phyloP scores from a whole-genome alignment of 2,888 invertebrate genomes.

The Gryllus longicercus region DNA sequence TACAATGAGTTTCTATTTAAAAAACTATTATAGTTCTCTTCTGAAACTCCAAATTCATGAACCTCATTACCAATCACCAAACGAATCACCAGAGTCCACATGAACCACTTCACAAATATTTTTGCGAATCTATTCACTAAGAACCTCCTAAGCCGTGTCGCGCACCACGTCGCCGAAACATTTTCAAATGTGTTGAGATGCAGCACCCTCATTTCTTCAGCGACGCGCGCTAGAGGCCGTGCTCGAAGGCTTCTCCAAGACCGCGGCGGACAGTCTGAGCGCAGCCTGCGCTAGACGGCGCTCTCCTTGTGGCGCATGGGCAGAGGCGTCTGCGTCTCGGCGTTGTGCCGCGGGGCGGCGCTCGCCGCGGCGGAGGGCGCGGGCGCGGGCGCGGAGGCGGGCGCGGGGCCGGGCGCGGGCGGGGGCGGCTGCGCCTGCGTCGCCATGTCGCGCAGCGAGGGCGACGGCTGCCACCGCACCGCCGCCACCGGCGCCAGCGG shows the following conservation, averaged over 20 bases:
- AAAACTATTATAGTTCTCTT: too few species aligned
- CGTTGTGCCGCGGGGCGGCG: constrained; percentile 33
- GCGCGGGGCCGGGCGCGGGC: neutral
- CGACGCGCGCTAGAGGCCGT: too few species aligned
- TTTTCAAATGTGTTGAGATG: too few species aligned
- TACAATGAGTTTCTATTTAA: too few species aligned
- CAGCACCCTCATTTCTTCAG: too few species aligned
- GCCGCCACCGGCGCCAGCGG: neutral
- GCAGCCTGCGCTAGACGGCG: constrained; percentile 35
- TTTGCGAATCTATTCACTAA: too few species aligned
- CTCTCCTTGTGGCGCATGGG: constrained; percentile 37
- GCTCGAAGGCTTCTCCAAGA: neutral
- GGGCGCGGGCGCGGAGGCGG: neutral
- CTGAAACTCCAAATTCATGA: too few species aligned
- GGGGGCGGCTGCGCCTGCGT: neutral
- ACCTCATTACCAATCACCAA: too few species aligned
- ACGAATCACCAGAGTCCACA: too few species aligned
- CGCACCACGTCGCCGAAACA: too few species aligned
- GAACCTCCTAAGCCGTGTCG: too few species aligned
- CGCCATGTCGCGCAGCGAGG: constrained; percentile 11
- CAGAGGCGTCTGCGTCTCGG: constrained; percentile 37
- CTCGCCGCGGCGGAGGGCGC: neutral
- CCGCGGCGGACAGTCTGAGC: neutral
- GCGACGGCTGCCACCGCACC: neutral
- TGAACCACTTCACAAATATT: too few species aligned